Percentiles rank a stretch among this genome's conserved stretches.
These are phyloP conservation scores for Candidula unifasciata DNA, from an alignment of 2,888 invertebrate species.

Conservation along the genomic window DNA sequence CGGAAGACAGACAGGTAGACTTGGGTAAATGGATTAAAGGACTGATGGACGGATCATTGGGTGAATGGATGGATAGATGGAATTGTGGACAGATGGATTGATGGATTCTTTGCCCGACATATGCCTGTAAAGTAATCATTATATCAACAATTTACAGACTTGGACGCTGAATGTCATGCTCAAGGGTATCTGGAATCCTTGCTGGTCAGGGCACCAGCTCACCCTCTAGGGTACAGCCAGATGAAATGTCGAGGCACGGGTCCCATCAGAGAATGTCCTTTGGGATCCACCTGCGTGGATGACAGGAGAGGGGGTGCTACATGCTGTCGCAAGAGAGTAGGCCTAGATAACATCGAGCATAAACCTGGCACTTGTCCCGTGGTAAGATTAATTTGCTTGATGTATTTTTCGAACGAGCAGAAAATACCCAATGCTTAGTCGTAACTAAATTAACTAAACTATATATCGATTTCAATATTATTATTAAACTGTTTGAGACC, in stretches of 20 bases:
- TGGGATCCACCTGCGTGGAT: conserved; percentile 21
- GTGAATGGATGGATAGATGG: too few relatives aligned
- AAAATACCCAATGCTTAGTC: too few relatives aligned
- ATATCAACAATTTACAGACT: background rate
- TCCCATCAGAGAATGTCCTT: background rate
- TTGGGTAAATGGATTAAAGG: too few relatives aligned
- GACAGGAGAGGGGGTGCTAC: conserved; percentile 20
- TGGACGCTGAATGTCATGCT: conserved; percentile 13
- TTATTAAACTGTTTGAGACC: too few relatives aligned
- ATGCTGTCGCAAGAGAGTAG: conserved; percentile 22
- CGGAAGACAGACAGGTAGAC: too few relatives aligned
- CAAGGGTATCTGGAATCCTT: background rate
- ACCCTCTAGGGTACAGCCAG: conserved; percentile 7
- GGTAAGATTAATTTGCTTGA: background rate
- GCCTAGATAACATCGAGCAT: background rate
- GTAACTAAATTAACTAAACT: too few relatives aligned
- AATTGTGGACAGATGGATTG: too few relatives aligned
- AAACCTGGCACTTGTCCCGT: background rate
- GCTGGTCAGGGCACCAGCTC: background rate
- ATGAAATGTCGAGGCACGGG: conserved; percentile 20
- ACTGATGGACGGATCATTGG: too few relatives aligned
- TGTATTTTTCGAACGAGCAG: too few relatives aligned
- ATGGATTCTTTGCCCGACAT: too few relatives aligned
- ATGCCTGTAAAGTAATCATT: too few relatives aligned
- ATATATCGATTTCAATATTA: too few relatives aligned